A percentile compares a stretch with the other conserved stretches of the same genome.
Evolutionary conservation across 1,140 invertebrate genomes (phyloP).

Genomic region (Berghia stephanieae): DNA sequence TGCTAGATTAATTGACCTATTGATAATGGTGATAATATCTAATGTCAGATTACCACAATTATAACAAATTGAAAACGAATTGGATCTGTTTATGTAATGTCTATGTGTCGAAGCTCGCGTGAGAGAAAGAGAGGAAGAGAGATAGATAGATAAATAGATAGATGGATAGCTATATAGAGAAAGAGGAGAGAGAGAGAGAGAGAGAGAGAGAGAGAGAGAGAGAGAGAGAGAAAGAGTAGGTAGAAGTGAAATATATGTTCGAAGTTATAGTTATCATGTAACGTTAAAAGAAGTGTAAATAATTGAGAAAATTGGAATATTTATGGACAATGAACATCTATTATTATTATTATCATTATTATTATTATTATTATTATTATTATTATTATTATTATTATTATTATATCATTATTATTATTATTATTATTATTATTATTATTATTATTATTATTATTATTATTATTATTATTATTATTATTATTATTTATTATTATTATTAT

Average conservation of each 20-base stretch:
- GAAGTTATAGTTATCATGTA: background rate
- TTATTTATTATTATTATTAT: background rate
- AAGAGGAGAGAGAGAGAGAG: slow-evolving; percentile 4
- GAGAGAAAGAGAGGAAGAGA: background rate
- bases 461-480: background rate
- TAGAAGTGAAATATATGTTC: background rate
- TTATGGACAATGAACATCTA: background rate
- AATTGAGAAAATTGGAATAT: background rate
- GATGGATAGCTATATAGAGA: too few relatives aligned
- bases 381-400: background rate
- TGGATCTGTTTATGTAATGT: too few relatives aligned
- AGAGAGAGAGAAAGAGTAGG: slow-evolving; percentile 12
- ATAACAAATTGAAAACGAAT: too few relatives aligned
- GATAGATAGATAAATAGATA: too few relatives aligned
- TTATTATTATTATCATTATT: background rate
- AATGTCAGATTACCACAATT: too few relatives aligned
- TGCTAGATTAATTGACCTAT: too few relatives aligned
- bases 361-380: background rate
- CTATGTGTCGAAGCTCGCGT: too few relatives aligned
- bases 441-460: background rate
- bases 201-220: slow-evolving; percentile 28
- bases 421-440: slow-evolving; percentile 6
- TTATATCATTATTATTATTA: background rate
- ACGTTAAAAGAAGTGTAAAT: background rate
- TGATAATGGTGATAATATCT: too few relatives aligned